Conservation (phyloP, 2,113 vertebrate genomes). For the Ceyx melanurus region DNA sequence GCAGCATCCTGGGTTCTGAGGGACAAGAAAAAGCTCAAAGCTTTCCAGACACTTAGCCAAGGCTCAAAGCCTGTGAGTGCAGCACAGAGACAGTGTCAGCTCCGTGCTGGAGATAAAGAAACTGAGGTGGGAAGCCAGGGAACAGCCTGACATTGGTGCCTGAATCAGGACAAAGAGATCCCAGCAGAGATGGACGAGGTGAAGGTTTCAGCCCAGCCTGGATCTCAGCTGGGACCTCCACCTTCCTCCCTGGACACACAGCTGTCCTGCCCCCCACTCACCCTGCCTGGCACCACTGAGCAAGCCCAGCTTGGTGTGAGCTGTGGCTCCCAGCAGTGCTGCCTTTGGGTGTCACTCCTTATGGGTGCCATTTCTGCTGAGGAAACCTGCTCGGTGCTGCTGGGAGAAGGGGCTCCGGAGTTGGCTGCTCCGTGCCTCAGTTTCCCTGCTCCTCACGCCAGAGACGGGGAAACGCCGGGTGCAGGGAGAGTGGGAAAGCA, state of each 20-base stretch:
- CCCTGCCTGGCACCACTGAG: not conserved
- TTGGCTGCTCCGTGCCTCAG: not conserved
- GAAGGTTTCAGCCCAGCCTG: not conserved
- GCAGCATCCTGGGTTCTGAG: not conserved
- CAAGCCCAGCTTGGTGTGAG: not conserved
- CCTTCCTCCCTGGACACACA: not conserved
- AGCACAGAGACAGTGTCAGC: not conserved
- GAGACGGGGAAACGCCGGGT: rapidly evolving
- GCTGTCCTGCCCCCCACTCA: not conserved
- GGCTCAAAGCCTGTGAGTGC: not conserved
- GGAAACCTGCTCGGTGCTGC: not conserved
- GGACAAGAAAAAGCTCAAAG: not conserved
- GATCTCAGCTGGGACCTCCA: not conserved
- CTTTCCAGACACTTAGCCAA: not conserved
- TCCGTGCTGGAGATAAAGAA: rapidly evolving
- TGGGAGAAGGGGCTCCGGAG: not conserved
- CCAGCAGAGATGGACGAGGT: not conserved
- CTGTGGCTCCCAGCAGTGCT: not conserved
- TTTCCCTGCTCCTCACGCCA: not conserved
- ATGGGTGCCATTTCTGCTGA: not conserved
- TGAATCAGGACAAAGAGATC: rapidly evolving
- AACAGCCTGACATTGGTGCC: not conserved
- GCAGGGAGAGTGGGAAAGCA: not conserved
- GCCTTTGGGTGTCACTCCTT: not conserved
- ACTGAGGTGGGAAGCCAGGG: rapidly evolving